phyloP scores from a whole-genome alignment of 2,113 vertebrate species.

The Oryzias melastigma region DNA sequence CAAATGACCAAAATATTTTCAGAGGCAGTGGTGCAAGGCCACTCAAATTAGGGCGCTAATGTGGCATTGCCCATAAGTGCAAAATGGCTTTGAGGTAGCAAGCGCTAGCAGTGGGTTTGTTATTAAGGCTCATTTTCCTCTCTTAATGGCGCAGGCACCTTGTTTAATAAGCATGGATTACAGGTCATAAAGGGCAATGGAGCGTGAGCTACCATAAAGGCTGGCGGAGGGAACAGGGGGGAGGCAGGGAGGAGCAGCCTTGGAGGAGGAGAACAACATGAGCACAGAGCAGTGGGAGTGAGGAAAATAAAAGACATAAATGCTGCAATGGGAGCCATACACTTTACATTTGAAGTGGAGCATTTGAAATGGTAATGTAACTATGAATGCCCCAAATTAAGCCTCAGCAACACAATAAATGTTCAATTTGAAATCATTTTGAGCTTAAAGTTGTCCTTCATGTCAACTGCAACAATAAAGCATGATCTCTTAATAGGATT shows the following conservation, averaged over 20 bases:
- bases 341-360: neutral
- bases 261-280: conserved; percentile 14
- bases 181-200: conserved; percentile 72
- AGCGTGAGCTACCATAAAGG: conserved; percentile 44
- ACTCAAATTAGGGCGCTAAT: conserved; percentile 72
- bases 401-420: conserved; percentile 9
- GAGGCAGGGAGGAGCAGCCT: conserved; percentile 16
- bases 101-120: conserved; percentile 27
- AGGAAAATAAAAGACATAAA: neutral
- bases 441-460: no score
- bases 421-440: no score
- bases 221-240: conserved; percentile 5
- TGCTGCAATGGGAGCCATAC: neutral
- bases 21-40: conserved; percentile 65
- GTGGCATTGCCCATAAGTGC: conserved; percentile 62
- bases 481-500: no score
- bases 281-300: conserved; percentile 4
- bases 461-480: no score
- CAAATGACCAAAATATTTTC: conserved; percentile 69
- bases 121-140: conserved; percentile 65
- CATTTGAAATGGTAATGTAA: neutral
- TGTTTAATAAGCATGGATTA: conserved; percentile 77
- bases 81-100: conserved; percentile 51
- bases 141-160: conserved; percentile 69
- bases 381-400: conserved; percentile 19